A percentile compares a stretch with the other conserved stretches of the same genome.
These are phyloP conservation scores for Poliocrania exsul DNA, from an alignment of 2,797 vertebrate species.

Conservation along the genomic window DNA sequence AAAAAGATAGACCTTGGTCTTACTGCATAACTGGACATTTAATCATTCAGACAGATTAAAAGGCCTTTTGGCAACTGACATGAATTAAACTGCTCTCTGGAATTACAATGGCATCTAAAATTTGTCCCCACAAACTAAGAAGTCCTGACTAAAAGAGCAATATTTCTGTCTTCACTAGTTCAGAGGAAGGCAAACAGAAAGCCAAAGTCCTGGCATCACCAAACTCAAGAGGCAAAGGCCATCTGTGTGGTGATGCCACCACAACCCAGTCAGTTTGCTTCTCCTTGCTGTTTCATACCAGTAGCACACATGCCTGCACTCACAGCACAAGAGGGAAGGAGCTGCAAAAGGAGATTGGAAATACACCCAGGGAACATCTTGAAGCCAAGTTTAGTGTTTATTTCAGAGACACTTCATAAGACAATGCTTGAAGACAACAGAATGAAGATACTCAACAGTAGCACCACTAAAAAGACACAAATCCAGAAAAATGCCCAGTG, in stretches of 20 bases:
- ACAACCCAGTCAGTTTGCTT: not conserved
- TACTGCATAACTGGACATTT: not conserved
- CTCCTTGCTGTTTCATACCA: rapidly evolving
- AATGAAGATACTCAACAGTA: not conserved
- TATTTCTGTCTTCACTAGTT: not conserved
- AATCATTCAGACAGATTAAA: not conserved
- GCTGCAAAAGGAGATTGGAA: not conserved
- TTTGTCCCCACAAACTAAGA: not conserved
- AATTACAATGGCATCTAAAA: not conserved
- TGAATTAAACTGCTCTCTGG: not conserved
- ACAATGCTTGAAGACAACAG: not conserved
- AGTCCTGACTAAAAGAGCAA: not conserved
- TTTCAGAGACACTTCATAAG: not conserved
- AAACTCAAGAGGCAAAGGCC: not conserved
- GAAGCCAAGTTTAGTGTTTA: not conserved
- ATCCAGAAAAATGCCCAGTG: not conserved
- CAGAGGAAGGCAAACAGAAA: not conserved
- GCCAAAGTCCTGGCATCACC: not conserved
- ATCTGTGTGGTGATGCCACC: not conserved
- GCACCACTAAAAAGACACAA: not conserved
- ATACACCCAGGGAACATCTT: not conserved
- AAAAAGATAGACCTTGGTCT: not conserved
- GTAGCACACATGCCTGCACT: not conserved
- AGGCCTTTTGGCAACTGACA: not conserved
- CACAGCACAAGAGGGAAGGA: not conserved